These are phyloP conservation scores for Melanotaenia duboulayi DNA, from an alignment of 2,113 vertebrate genomes.

Conservation along the genomic window DNA sequence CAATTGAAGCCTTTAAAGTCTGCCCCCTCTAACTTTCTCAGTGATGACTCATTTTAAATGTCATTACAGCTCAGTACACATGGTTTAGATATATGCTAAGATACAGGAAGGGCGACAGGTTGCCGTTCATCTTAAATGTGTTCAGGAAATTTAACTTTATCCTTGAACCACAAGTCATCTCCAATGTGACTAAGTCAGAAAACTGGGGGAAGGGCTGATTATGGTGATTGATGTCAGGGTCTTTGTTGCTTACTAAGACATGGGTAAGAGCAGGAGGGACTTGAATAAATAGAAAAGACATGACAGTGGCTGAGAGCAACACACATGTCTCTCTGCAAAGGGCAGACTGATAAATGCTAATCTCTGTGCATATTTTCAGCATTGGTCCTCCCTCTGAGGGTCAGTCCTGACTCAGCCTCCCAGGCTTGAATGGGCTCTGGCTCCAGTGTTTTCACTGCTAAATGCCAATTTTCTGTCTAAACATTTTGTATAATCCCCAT, in stretches of 20 bases:
- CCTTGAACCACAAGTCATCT: neutral
- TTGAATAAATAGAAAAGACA: neutral
- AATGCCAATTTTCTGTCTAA: neutral
- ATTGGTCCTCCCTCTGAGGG: constrained; percentile 17
- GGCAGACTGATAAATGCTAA: constrained; percentile 69
- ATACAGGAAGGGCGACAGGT: neutral
- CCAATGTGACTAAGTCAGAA: neutral
- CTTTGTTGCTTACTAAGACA: neutral
- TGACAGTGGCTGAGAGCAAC: constrained; percentile 32
- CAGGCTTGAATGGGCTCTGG: neutral
- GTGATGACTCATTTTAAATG: neutral
- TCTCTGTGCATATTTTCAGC: constrained; percentile 42
- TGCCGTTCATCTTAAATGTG: neutral
- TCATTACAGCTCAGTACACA: neutral
- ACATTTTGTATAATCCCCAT: neutral
- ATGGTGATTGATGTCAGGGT: neutral
- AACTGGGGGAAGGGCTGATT: neutral
- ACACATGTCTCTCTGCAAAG: constrained; percentile 66
- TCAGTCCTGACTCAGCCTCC: constrained; percentile 14
- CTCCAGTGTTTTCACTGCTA: neutral
- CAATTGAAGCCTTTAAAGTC: neutral
- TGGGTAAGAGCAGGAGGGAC: neutral
- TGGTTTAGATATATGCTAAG: neutral
- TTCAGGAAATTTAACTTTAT: constrained; percentile 5
- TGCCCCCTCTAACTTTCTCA: neutral